Evolutionary conservation across 2,113 vertebrate genomes (phyloP).

Genomic region (Engystomops pustulosus): DNA sequence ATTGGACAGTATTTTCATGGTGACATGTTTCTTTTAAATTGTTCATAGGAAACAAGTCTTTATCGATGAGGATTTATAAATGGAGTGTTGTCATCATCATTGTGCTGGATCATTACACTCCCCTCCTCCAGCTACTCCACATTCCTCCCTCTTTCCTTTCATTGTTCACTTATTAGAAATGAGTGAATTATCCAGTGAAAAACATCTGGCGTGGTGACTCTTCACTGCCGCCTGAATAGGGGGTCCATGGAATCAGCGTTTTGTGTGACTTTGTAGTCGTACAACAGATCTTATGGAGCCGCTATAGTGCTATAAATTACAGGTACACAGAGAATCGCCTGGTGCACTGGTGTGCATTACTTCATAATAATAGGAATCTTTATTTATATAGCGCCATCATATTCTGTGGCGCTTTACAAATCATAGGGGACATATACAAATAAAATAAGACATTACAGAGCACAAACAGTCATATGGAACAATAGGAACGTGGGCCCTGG

Average conservation of each 20-base stretch:
- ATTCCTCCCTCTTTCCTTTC: constrained; percentile 9
- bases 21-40: too few relatives aligned
- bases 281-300: background rate
- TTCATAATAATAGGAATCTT: too few relatives aligned
- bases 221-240: background rate
- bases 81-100: background rate
- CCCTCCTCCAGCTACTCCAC: background rate
- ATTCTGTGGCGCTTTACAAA: too few relatives aligned
- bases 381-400: too few relatives aligned
- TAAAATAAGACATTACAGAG: too few relatives aligned
- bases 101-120: background rate
- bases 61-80: background rate
- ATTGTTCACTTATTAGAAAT: background rate
- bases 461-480: too few relatives aligned
- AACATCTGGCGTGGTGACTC: background rate
- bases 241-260: background rate
- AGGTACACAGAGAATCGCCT: background rate
- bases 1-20: too few relatives aligned
- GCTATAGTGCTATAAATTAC: background rate
- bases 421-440: background rate
- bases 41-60: background rate
- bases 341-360: background rate
- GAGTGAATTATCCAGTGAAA: constrained; percentile 1
- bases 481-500: too few relatives aligned
- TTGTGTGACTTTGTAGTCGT: background rate